Conservation (phyloP, 2,113 vertebrate genomes). For the Sinocyclocheilus maitianheensis region DNA sequence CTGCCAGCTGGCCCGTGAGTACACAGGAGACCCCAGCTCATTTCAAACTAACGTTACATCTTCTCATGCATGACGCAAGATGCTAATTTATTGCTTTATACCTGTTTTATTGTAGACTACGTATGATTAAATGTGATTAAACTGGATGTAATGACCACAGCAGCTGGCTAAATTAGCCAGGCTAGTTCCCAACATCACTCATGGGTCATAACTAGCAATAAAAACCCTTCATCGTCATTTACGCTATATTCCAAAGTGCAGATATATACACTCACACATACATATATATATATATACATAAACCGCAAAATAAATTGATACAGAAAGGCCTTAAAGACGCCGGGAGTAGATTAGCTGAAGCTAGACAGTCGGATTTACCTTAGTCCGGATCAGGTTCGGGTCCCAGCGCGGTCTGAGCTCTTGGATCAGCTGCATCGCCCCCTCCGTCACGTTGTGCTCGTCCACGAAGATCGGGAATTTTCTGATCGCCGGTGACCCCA, state of each 20-base stretch:
- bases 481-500: slow-evolving; percentile 76
- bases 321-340: not conserved
- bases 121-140: not conserved
- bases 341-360: slow-evolving; percentile 13
- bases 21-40: not conserved
- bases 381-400: slow-evolving; percentile 79
- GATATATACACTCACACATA: not conserved
- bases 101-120: not conserved
- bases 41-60: not conserved
- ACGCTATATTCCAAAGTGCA: no score
- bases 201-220: not conserved
- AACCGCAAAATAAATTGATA: not conserved
- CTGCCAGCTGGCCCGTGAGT: slow-evolving; percentile 51
- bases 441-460: slow-evolving; percentile 83
- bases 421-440: slow-evolving; percentile 85
- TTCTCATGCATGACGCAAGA: not conserved
- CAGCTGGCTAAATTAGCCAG: slow-evolving; percentile 19
- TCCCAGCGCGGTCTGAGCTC: slow-evolving; percentile 90
- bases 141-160: not conserved
- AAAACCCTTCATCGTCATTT: not conserved
- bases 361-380: slow-evolving; percentile 75
- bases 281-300: not conserved
- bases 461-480: slow-evolving; percentile 87
- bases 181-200: slow-evolving; percentile 11
- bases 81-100: not conserved